These are phyloP conservation scores for Alitta virens DNA, from an alignment of 2,888 invertebrate species.

Conservation along the genomic window DNA sequence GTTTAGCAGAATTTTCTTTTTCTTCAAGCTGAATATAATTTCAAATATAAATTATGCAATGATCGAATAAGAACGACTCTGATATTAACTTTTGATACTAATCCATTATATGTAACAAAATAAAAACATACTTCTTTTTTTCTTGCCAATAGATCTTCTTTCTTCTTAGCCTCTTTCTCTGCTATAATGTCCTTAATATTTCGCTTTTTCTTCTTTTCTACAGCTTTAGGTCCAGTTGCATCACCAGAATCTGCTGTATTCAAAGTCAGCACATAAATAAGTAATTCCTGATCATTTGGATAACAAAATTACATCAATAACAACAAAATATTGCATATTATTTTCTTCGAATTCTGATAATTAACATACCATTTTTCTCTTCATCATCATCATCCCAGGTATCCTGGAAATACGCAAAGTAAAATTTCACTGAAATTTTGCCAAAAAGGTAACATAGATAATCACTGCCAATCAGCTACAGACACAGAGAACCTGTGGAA, in stretches of 20 bases:
- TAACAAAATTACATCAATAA: neutral
- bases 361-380: constrained; percentile 60
- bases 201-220: constrained; percentile 64
- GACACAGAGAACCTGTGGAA: too few relatives aligned
- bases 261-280: neutral
- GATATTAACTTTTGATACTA: too few relatives aligned
- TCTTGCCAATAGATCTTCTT: constrained; percentile 28
- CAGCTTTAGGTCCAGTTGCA: constrained; percentile 51
- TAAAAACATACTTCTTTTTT: neutral
- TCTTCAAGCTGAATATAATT: neutral
- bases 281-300: neutral
- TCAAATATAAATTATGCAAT: too few relatives aligned
- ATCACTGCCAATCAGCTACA: too few relatives aligned
- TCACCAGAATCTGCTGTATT: neutral
- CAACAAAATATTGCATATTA: too few relatives aligned
- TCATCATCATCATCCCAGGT: constrained; percentile 85
- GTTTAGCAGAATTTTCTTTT: neutral
- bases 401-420: constrained; percentile 66
- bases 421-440: neutral
- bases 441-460: too few relatives aligned
- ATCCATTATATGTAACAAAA: too few relatives aligned
- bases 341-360: too few relatives aligned
- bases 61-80: too few relatives aligned
- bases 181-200: constrained; percentile 69
- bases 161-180: constrained; percentile 69